Conservation (phyloP, 2,888 invertebrate genomes). For the Dinocampus coccinellae region DNA sequence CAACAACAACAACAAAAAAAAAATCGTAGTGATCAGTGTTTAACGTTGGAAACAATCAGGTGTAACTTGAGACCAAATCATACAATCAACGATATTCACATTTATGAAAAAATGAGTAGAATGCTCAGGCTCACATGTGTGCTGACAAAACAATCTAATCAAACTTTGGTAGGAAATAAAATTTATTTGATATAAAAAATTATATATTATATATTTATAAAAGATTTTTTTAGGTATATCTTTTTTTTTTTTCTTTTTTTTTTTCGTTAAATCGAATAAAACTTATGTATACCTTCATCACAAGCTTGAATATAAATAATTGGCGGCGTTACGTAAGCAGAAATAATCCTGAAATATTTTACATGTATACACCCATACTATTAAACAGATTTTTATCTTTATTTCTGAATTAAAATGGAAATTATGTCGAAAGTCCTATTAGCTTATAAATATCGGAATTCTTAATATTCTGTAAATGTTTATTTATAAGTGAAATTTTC, state of each 20-base stretch:
- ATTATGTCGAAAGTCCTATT: too few species aligned
- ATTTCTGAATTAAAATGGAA: background rate
- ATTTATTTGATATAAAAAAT: slow-evolving; percentile 24
- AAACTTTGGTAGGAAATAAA: slow-evolving; percentile 50
- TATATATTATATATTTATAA: too few species aligned
- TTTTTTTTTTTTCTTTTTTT: background rate
- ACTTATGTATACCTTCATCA: background rate
- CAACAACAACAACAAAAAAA: slow-evolving; percentile 2
- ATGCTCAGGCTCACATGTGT: slow-evolving; percentile 61
- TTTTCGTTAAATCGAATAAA: background rate
- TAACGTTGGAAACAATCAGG: background rate
- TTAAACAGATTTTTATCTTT: too few species aligned
- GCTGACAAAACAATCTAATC: slow-evolving; percentile 53
- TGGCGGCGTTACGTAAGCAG: background rate
- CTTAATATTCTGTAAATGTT: too few species aligned
- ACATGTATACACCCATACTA: background rate
- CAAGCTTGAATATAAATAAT: background rate
- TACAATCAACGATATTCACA: background rate
- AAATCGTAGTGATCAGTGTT: slow-evolving; percentile 36
- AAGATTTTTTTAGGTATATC: too few species aligned
- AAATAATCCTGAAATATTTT: background rate
- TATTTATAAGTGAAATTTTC: too few species aligned
- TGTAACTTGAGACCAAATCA: background rate
- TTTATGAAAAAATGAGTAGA: slow-evolving; percentile 56
- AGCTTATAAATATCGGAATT: too few species aligned